These are phyloP conservation scores for Anodontia alba DNA, from an alignment of 2,888 invertebrate species.

Conservation along the genomic window DNA sequence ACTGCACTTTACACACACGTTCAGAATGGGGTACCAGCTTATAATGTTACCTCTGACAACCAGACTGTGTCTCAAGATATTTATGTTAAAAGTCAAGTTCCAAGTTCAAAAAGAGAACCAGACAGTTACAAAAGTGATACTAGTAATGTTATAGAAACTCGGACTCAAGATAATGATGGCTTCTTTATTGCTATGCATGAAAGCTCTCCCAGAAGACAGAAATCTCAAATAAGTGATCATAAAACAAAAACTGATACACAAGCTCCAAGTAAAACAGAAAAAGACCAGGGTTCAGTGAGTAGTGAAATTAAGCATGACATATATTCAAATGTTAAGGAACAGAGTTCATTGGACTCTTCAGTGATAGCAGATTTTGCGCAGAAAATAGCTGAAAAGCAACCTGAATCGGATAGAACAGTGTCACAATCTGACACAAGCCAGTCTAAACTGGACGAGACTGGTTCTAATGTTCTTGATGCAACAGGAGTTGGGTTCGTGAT, in stretches of 20 bases:
- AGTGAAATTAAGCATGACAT: background rate
- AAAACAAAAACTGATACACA: slow-evolving; percentile 21
- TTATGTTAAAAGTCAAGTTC: background rate
- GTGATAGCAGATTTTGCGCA: slow-evolving; percentile 57
- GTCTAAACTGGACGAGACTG: slow-evolving; percentile 16
- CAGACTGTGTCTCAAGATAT: slow-evolving; percentile 24
- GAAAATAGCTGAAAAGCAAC: slow-evolving; percentile 26
- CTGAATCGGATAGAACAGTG: background rate
- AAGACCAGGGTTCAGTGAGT: background rate
- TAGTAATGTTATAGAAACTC: slow-evolving; percentile 18
- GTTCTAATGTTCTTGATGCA: slow-evolving; percentile 27
- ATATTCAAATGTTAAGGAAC: background rate
- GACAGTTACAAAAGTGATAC: background rate
- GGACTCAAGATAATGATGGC: slow-evolving; percentile 76
- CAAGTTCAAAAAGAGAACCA: slow-evolving; percentile 11
- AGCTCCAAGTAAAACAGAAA: slow-evolving; percentile 1
- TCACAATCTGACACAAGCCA: background rate
- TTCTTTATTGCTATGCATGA: slow-evolving; percentile 98
- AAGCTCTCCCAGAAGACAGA: slow-evolving; percentile 85
- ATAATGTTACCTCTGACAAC: background rate
- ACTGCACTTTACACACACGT: background rate
- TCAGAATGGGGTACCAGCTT: background rate
- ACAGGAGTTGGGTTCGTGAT: slow-evolving; percentile 87
- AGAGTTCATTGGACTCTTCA: slow-evolving; percentile 43
- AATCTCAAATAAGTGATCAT: slow-evolving; percentile 29